Percentiles rank a stretch among this genome's conserved stretches.
Conservation (phyloP, 2,113 vertebrate species). For the Trogon melanurus region DNA sequence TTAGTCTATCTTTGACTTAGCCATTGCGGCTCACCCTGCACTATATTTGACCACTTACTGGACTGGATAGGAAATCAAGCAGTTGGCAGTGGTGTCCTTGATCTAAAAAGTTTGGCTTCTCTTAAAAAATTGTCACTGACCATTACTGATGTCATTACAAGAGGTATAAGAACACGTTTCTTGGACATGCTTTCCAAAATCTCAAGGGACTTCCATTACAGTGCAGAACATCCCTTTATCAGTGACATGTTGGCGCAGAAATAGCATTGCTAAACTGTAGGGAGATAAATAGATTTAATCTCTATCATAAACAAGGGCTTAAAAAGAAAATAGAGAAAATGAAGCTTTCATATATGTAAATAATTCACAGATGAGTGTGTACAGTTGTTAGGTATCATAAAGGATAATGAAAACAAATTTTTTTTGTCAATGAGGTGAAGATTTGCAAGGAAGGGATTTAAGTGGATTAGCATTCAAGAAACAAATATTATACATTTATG, state of each 20-base stretch:
- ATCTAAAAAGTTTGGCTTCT: background rate
- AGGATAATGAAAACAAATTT: background rate
- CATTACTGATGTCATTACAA: background rate
- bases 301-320: background rate
- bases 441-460: background rate
- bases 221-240: background rate
- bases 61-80: background rate
- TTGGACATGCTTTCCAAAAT: background rate
- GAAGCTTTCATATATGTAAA: background rate
- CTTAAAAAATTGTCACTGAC: background rate
- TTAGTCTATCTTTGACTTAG: background rate
- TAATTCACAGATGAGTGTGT: background rate
- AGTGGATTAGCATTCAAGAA: background rate
- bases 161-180: background rate
- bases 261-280: background rate
- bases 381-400: background rate
- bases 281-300: background rate
- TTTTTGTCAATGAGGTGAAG: background rate
- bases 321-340: background rate
- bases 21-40: background rate
- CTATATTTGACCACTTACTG: background rate
- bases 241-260: background rate
- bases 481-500: background rate
- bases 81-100: background rate
- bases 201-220: background rate